These are phyloP conservation scores for Leptopilina boulardi DNA, from an alignment of 1,140 invertebrate species.

Conservation along the genomic window DNA sequence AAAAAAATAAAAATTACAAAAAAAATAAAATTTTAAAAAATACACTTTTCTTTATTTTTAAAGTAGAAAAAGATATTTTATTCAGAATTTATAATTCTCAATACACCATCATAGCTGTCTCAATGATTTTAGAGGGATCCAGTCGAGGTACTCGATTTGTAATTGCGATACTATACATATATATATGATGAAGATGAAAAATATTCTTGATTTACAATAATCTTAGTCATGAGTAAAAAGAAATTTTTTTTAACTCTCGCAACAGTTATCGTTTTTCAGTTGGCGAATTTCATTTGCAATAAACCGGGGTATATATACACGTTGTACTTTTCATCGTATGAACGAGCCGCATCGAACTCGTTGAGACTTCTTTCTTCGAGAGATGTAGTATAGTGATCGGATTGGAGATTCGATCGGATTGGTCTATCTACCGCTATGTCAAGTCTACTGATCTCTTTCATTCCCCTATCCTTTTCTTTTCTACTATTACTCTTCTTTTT, in stretches of 20 bases:
- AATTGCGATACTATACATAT: slow-evolving; percentile 8
- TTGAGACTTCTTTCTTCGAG: slow-evolving; percentile 35
- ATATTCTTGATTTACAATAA: slow-evolving; percentile 23
- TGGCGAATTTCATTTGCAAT: slow-evolving; percentile 54
- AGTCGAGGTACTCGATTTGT: slow-evolving; percentile 25
- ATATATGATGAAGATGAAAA: background rate
- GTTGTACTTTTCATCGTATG: slow-evolving; percentile 51
- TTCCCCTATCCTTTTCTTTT: slow-evolving; percentile 35
- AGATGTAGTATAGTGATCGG: slow-evolving; percentile 31
- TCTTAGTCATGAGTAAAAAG: slow-evolving; percentile 27
- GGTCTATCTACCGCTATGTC: slow-evolving; percentile 57
- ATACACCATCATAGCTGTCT: too few relatives aligned
- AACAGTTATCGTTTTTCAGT: slow-evolving; percentile 25
- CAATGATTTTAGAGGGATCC: too few relatives aligned
- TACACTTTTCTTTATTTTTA: too few relatives aligned
- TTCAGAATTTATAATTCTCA: too few relatives aligned
- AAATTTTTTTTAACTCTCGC: slow-evolving; percentile 6
- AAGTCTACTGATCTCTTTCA: slow-evolving; percentile 41
- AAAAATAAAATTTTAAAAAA: too few relatives aligned
- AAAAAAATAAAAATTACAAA: too few relatives aligned
- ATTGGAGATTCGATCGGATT: slow-evolving; percentile 49
- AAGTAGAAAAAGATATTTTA: too few relatives aligned
- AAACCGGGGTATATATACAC: slow-evolving; percentile 44
- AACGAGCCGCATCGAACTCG: slow-evolving; percentile 48
- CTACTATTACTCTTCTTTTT: slow-evolving; percentile 40